Conservation (phyloP, 2,888 invertebrate genomes). For the Endotricha flammealis region DNA sequence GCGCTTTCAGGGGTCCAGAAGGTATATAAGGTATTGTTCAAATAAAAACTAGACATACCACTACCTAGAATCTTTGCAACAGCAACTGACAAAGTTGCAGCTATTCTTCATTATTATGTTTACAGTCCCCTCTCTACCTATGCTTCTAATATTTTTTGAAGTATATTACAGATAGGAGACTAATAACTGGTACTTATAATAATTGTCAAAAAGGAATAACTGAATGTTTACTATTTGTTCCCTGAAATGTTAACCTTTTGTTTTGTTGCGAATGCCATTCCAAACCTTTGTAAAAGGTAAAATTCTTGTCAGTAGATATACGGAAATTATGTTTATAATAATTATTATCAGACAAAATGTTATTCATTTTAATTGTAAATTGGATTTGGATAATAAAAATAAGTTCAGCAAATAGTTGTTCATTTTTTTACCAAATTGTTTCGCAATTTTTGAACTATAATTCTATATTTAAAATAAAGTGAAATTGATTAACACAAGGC, state of each 20-base stretch:
- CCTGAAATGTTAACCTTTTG: constrained; percentile 26
- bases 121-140: constrained; percentile 12
- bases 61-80: too few relatives aligned
- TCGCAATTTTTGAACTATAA: too few relatives aligned
- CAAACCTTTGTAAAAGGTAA: constrained; percentile 72
- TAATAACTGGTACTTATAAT: too few relatives aligned
- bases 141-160: constrained; percentile 3
- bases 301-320: constrained; percentile 76
- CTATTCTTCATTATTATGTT: too few relatives aligned
- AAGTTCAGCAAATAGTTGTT: constrained; percentile 34
- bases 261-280: constrained; percentile 66
- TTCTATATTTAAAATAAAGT: too few relatives aligned
- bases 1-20: too few relatives aligned
- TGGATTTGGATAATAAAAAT: constrained; percentile 68
- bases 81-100: too few relatives aligned
- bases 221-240: constrained; percentile 4
- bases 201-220: not conserved
- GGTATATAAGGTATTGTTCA: too few relatives aligned
- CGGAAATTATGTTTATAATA: constrained; percentile 43
- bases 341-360: constrained; percentile 52
- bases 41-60: too few relatives aligned
- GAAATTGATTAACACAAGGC: too few relatives aligned
- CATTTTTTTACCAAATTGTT: constrained; percentile 17
- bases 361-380: constrained; percentile 68
- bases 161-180: too few relatives aligned